These are phyloP conservation scores for Pterostichus niger DNA, from an alignment of 2,888 invertebrate species.

Conservation along the genomic window DNA sequence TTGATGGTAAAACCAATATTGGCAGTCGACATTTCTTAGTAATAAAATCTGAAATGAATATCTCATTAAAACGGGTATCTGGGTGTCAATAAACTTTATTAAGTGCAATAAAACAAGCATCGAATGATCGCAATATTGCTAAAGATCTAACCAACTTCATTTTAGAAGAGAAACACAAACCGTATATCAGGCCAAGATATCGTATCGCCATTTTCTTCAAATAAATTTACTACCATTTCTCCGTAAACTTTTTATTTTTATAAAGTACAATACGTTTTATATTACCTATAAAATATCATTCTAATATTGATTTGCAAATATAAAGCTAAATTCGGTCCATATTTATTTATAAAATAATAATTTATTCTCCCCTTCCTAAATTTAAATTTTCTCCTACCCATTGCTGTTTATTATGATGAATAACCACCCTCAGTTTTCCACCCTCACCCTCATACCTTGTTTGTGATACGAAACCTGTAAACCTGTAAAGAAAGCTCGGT, in stretches of 20 bases:
- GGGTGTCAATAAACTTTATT: constrained; percentile 60
- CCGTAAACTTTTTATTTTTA: constrained; percentile 30
- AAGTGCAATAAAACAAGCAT: constrained; percentile 58
- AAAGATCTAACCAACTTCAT: constrained; percentile 43
- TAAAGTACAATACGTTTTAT: constrained; percentile 30
- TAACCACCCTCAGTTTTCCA: too few relatives aligned
- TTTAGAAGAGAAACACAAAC: constrained; percentile 4
- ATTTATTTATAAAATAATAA: too few relatives aligned
- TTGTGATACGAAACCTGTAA: background rate
- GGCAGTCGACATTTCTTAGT: constrained; percentile 14
- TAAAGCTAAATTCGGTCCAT: background rate
- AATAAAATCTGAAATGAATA: constrained; percentile 58
- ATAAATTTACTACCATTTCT: constrained; percentile 37
- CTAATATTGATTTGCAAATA: constrained; percentile 1
- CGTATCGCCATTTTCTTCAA: constrained; percentile 9
- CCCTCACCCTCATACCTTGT: background rate
- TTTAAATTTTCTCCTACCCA: too few relatives aligned
- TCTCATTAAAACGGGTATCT: constrained; percentile 55
- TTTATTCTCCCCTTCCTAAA: too few relatives aligned
- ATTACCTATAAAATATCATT: constrained; percentile 24
- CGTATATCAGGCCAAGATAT: constrained; percentile 21
- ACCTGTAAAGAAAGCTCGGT: background rate
- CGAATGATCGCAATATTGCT: constrained; percentile 55
- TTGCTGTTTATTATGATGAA: too few relatives aligned
- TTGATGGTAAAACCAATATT: constrained; percentile 12